Evolutionary conservation across 2,797 vertebrate genomes (phyloP), one percentile per base, ranked within the genome.

Genomic region (Carcharodon carcharias): DNA sequence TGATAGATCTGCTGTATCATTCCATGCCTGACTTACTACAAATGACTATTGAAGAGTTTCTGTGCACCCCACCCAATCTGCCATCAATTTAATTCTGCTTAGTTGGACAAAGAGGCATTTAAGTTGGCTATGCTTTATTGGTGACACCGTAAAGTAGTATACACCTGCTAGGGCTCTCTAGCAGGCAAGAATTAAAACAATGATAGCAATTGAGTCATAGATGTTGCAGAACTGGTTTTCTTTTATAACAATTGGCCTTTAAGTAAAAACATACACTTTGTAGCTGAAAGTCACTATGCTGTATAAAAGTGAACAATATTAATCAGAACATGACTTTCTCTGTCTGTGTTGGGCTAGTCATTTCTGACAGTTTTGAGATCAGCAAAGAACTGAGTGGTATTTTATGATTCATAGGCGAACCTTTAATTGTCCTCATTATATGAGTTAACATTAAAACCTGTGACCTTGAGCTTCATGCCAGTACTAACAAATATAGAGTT

Each of bases 351-450:
- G 26, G 26, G 93, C 67, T 45, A n/a, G 35, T 93, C 58, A 65
- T 94, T 67, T 94, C 54, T 67, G 67, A 23, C 93, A 69, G 23
- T 73, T 54, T 54, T 31, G 89, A 65, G 58, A n/a, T 71, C 28
- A 31, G 40, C 67, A 71, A 69, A 95, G 12, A 28, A 69, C 26
- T 71, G 40, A 50, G 0, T 45, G 6, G 31, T 69, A 71, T 31
- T 95, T 95, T 95, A 95, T 73, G 67, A 95, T 56, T 69, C 67
- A 71, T 23, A 54, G 1, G 12, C 9, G 26, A 71, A 45, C 26
- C 67, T 71, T 69, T 71, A 95, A 95, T 95, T 95, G 93, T 71
- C 31, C 65, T 73, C 63, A 95, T 71, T 71, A 95, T 16, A 73
- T 8, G 7, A 71, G 3, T 95, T 73, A 71, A 56, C 45, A 95